phyloP scores from a whole-genome alignment of 2,113 vertebrate genomes.

The Myrmecobius fasciatus region DNA sequence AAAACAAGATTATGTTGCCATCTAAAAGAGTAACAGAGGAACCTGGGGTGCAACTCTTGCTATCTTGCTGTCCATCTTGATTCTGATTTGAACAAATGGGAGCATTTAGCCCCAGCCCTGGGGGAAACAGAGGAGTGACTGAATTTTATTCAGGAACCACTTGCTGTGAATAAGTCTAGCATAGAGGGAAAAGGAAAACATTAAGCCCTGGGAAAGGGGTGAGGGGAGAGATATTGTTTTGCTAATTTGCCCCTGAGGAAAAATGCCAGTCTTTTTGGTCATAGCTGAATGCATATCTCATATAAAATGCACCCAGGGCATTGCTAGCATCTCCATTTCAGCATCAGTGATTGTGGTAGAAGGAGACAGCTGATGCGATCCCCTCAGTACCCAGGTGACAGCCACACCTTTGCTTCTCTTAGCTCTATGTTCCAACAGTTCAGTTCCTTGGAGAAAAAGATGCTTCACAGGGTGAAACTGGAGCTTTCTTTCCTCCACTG shows the following conservation, averaged over 20 bases:
- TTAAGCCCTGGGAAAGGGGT: conserved; percentile 3
- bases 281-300: conserved; percentile 60
- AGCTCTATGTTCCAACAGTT: background rate
- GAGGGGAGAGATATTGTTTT: conserved; percentile 38
- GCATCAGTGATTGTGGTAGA: conserved; percentile 24
- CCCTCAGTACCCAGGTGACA: background rate
- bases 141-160: conserved; percentile 5
- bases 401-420: background rate
- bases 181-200: background rate
- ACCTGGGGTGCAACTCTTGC: background rate
- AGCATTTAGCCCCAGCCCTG: conserved; percentile 26
- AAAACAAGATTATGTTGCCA: conserved; percentile 53
- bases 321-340: conserved; percentile 64
- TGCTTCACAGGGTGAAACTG: background rate
- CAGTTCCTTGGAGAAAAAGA: conserved; percentile 12
- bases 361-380: background rate
- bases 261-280: conserved; percentile 38
- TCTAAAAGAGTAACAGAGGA: conserved; percentile 42
- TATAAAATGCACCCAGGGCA: conserved; percentile 51
- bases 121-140: background rate
- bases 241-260: conserved; percentile 59
- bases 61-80: conserved; percentile 11
- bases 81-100: conserved; percentile 20
- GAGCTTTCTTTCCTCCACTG: background rate
- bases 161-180: conserved; percentile 41